phyloP scores from a whole-genome alignment of 1,140 invertebrate genomes.

The Fopius arisanus region DNA sequence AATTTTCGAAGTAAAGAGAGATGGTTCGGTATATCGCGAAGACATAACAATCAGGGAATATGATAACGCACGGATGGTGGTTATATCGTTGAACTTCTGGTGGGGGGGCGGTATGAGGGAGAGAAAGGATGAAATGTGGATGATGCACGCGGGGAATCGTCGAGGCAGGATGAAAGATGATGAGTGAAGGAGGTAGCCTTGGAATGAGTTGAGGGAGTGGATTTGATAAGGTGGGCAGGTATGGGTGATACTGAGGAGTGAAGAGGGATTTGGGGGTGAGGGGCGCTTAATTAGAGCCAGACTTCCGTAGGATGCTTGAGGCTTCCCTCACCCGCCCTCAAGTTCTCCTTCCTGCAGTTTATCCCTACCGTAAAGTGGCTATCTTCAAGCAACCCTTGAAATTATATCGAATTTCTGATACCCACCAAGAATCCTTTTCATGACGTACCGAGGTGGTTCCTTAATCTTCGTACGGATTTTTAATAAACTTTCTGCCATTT shows the following conservation, averaged over 20 bases:
- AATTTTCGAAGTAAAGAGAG: constrained; percentile 26
- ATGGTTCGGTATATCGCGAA: constrained; percentile 44
- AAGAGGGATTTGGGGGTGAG: constrained; percentile 35
- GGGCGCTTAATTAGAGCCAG: constrained; percentile 64
- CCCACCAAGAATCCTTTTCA: constrained; percentile 18
- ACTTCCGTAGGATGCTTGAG: constrained; percentile 64
- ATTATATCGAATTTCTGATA: constrained; percentile 45
- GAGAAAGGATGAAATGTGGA: constrained; percentile 28
- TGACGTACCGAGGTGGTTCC: constrained; percentile 8
- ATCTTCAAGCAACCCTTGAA: constrained; percentile 56
- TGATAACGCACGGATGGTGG: constrained; percentile 55
- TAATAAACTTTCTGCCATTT: not conserved
- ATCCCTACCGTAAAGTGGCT: constrained; percentile 61
- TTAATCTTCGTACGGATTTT: constrained; percentile 4
- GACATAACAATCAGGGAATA: constrained; percentile 62
- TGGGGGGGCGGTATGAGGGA: not conserved
- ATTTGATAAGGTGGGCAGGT: constrained; percentile 17
- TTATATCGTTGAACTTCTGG: constrained; percentile 31
- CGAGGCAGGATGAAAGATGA: constrained; percentile 59
- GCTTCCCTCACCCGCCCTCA: constrained; percentile 52
- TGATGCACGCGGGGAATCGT: constrained; percentile 34
- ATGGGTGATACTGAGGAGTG: constrained; percentile 15
- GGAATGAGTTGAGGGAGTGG: constrained; percentile 17
- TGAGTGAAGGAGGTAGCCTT: constrained; percentile 57
- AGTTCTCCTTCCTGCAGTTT: constrained; percentile 53